These are phyloP conservation scores for Tetranychus truncatus DNA, from an alignment of 2,888 invertebrate genomes.

Conservation along the genomic window DNA sequence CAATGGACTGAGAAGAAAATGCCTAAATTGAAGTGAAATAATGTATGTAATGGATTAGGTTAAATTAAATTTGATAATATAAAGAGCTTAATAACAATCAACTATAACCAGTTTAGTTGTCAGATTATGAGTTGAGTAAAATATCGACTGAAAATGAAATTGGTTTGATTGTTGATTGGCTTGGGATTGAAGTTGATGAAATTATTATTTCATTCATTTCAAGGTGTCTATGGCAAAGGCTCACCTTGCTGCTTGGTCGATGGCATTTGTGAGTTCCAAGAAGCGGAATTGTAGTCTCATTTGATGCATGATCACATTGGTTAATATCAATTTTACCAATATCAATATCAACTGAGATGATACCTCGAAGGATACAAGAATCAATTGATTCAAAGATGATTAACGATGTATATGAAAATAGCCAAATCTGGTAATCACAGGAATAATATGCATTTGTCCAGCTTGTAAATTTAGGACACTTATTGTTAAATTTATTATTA, in stretches of 20 bases:
- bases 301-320: constrained; percentile 48
- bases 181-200: no score
- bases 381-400: constrained; percentile 14
- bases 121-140: no score
- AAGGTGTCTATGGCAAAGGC: constrained; percentile 24
- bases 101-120: no score
- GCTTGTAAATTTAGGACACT: constrained; percentile 13
- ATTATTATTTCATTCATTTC: no score
- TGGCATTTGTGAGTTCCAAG: constrained; percentile 78
- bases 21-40: no score
- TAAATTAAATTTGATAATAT: no score
- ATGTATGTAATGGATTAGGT: no score
- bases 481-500: background rate
- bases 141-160: no score
- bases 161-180: no score
- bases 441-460: constrained; percentile 79
- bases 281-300: constrained; percentile 38
- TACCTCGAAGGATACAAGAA: constrained; percentile 21
- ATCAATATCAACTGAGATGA: constrained; percentile 32
- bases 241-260: constrained; percentile 56
- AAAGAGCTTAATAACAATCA: no score
- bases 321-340: constrained; percentile 40
- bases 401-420: constrained; percentile 59
- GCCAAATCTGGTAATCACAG: constrained; percentile 57
- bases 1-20: no score